Evolutionary conservation across 2,113 vertebrate genomes (phyloP).

Genomic region (Microcebus jonahi): DNA sequence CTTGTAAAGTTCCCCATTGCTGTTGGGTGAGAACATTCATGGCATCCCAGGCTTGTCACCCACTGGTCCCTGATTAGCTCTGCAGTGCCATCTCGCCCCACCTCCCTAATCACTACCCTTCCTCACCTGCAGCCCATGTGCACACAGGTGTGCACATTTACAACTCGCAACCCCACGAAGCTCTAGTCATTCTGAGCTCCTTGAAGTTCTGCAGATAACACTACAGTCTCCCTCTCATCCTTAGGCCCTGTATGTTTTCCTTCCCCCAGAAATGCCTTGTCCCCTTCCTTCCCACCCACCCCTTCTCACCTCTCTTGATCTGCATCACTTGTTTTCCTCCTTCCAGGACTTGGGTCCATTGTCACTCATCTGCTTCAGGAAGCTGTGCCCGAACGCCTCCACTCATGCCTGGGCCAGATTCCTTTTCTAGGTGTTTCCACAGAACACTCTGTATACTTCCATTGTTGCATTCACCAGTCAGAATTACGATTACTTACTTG

Average conservation of each 20-base stretch:
- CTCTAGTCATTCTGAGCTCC: neutral
- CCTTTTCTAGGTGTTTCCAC: neutral
- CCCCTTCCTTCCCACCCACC: neutral
- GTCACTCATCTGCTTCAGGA: neutral
- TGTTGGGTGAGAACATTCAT: neutral
- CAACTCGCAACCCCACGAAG: neutral
- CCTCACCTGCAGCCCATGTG: neutral
- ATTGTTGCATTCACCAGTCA: neutral
- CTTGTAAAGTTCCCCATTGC: neutral
- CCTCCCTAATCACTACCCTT: neutral
- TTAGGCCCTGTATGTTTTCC: neutral
- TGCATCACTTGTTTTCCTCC: neutral
- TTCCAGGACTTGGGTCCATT: neutral
- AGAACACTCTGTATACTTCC: neutral
- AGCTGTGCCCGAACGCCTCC: neutral
- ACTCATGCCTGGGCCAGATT: neutral
- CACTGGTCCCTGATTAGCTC: neutral
- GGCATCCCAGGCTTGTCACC: neutral
- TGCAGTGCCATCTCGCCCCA: neutral
- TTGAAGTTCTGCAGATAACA: neutral
- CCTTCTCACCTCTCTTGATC: neutral
- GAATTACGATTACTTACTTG: neutral
- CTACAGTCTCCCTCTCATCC: neutral
- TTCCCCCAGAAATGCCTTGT: neutral
- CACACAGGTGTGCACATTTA: neutral